These are phyloP conservation scores for Panzeria rudis DNA, from an alignment of 2,888 invertebrate genomes.

Conservation along the genomic window DNA sequence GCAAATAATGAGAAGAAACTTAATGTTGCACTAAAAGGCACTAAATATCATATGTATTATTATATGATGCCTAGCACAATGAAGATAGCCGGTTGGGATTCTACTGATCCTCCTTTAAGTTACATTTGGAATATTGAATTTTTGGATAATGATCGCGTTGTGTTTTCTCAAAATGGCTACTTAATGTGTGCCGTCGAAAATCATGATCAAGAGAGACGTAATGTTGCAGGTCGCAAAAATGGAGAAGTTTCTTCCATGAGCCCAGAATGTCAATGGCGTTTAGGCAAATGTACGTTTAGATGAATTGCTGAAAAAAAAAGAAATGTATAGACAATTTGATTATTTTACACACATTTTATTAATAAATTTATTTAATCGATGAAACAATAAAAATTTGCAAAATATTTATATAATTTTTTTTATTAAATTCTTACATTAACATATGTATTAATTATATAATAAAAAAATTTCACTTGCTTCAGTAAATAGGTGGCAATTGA, in stretches of 20 bases:
- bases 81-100: constrained; percentile 53
- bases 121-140: constrained; percentile 59
- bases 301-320: background rate
- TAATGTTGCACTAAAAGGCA: constrained; percentile 34
- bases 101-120: background rate
- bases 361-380: no score
- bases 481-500: no score
- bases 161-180: constrained; percentile 42
- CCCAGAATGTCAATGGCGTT: constrained; percentile 54
- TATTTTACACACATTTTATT: no score
- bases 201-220: constrained; percentile 40
- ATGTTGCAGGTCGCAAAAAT: constrained; percentile 12
- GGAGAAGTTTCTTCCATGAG: background rate
- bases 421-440: no score
- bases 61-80: constrained; percentile 52
- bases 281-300: constrained; percentile 37
- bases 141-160: constrained; percentile 45
- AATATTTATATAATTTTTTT: no score
- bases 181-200: constrained; percentile 50
- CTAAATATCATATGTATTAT: constrained; percentile 49
- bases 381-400: no score
- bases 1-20: background rate
- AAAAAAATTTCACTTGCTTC: no score
- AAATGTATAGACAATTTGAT: background rate
- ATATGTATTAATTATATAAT: no score